Percentiles rank a stretch among this genome's conserved stretches.
These are phyloP conservation scores for Porphyrio hochstetteri DNA, from an alignment of 2,113 vertebrate genomes.

Conservation along the genomic window DNA sequence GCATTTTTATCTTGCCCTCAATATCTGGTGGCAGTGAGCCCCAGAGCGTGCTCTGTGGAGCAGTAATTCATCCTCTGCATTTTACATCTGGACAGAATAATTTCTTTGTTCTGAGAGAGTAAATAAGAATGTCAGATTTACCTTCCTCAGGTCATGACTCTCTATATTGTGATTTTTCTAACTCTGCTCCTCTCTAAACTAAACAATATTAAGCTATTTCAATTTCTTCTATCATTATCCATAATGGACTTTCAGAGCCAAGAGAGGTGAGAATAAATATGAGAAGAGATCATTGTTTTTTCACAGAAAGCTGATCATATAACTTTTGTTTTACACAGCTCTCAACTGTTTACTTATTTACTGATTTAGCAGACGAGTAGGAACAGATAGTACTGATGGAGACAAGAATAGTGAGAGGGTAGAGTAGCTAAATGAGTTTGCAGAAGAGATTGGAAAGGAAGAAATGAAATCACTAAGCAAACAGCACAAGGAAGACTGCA, in stretches of 20 bases:
- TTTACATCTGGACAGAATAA: conserved; percentile 54
- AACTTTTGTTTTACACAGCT: conserved; percentile 47
- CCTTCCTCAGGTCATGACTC: conserved; percentile 38
- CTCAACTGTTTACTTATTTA: conserved; percentile 34
- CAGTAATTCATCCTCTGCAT: conserved; percentile 42
- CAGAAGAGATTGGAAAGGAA: neutral
- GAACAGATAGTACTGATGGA: neutral
- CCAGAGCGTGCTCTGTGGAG: neutral
- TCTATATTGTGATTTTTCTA: conserved; percentile 28
- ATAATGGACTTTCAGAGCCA: conserved; percentile 32
- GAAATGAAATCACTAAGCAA: neutral
- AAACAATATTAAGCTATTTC: conserved; percentile 52
- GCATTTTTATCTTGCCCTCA: conserved; percentile 43
- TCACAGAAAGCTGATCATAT: neutral
- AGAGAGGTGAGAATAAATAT: conserved; percentile 30
- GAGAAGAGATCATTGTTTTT: neutral
- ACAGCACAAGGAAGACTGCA: neutral
- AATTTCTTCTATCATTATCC: conserved; percentile 44
- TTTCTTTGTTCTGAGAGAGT: conserved; percentile 45
- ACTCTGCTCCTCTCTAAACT: conserved; percentile 20
- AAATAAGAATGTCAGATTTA: conserved; percentile 60
- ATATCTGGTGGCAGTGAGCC: neutral
- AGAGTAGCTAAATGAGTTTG: neutral
- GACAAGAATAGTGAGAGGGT: neutral
- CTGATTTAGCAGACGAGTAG: neutral